Evolutionary conservation across 2,113 vertebrate species (phyloP), one percentile per base, ranked within the genome.

Genomic region (Gnathonemus echidnorhynchus): DNA sequence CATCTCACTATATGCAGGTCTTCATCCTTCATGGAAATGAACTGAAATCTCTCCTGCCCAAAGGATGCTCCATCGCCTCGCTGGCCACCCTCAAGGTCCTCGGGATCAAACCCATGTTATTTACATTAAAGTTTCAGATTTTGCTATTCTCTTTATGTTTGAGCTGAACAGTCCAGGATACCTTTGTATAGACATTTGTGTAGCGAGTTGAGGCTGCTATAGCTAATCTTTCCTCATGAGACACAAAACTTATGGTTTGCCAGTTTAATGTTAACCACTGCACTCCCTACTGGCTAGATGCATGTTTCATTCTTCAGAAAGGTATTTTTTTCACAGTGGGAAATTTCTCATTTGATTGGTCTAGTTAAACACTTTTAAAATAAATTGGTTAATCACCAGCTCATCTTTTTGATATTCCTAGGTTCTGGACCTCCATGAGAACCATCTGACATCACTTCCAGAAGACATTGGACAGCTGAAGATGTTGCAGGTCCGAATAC

Each of bases 401-500:
- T n/a, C n/a, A n/a, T 62, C 2, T 89, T 87, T 45, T 88, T 91
- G 53, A 58, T 39, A 91, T 35, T 56, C 27, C 0, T 93, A 99
- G 98, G 97, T 99, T 91, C 94, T 99, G 89, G 98, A 99, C 92
- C 95, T 99, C 62, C 98, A 98, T 6, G 94, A 97, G 70, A 99
- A 99, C 91, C 97, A 97, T 91, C 95, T 99, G 89, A 91, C 92
- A 0, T 95, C 94, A 0, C 97, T 99, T 86, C 98, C 98, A 8
- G 96, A 96, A 9, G 97, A 98, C 27, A 94, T 98, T 0, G 97
- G 98, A 5, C 97, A 97, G 90, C 95, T 99, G 91, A 88, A 92
- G 0, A 95, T 94, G 46, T 96, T 98, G 1, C 97, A 97, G 96
- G 97, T 97, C 94, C 88, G 35, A 49, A 10, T 27, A 53, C 7